Evolutionary conservation across 2,888 invertebrate species (phyloP).

Genomic region (Agrochola litura): DNA sequence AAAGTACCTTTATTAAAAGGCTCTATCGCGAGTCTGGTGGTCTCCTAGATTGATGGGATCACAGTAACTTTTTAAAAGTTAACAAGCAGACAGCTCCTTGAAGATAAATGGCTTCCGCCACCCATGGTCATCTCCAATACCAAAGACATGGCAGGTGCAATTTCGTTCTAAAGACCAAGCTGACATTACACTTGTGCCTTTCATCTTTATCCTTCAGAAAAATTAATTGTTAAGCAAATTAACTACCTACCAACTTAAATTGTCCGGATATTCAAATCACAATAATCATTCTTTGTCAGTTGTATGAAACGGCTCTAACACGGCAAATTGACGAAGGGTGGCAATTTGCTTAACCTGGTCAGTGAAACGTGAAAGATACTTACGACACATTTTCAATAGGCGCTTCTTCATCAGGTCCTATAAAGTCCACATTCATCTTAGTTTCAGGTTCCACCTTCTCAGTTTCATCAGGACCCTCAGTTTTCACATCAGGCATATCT

Average conservation of each 20-base stretch:
- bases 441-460: slow-evolving; percentile 65
- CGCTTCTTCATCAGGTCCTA: slow-evolving; percentile 84
- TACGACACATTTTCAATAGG: slow-evolving; percentile 79
- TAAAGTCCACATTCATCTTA: slow-evolving; percentile 78
- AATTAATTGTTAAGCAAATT: too few relatives aligned
- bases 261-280: too few relatives aligned
- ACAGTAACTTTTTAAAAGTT: too few relatives aligned
- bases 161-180: neutral
- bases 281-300: too few relatives aligned
- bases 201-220: too few relatives aligned
- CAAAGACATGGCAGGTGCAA: too few relatives aligned
- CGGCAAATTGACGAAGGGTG: neutral
- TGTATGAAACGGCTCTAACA: too few relatives aligned
- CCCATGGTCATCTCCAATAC: too few relatives aligned
- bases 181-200: too few relatives aligned
- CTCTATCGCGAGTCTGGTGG: neutral
- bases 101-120: too few relatives aligned
- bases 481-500: slow-evolving; percentile 75
- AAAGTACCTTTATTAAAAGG: neutral
- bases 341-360: neutral
- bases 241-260: too few relatives aligned
- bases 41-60: neutral
- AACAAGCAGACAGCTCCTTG: too few relatives aligned
- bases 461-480: slow-evolving; percentile 62
- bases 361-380: slow-evolving; percentile 57